phyloP scores from a whole-genome alignment of 2,113 vertebrate species.

The Acrocephalus arundinaceus region DNA sequence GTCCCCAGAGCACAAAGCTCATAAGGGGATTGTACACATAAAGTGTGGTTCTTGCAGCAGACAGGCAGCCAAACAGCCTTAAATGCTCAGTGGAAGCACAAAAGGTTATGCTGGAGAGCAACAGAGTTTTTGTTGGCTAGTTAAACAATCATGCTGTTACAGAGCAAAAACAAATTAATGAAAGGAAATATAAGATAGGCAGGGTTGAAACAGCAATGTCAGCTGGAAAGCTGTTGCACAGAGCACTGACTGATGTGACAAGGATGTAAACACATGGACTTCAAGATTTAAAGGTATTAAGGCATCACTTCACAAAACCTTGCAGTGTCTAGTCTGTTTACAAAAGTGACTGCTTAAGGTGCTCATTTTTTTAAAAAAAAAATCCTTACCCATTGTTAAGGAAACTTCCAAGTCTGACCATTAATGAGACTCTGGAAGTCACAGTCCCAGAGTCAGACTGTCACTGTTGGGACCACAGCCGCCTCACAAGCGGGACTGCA shows the following conservation, averaged over 20 bases:
- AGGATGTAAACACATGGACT: not conserved
- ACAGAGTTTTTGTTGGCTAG: not conserved
- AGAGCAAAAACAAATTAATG: not conserved
- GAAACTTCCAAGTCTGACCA: not conserved
- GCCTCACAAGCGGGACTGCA: accelerated
- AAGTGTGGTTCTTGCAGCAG: not conserved
- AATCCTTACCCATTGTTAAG: not conserved
- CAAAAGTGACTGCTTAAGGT: not conserved
- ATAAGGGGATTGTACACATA: not conserved
- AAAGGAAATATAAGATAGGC: not conserved
- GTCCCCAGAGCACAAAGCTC: not conserved
- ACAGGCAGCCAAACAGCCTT: not conserved
- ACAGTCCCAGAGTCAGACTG: not conserved
- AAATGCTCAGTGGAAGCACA: not conserved
- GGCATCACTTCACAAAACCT: not conserved
- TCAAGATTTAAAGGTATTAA: not conserved
- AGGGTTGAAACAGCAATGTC: not conserved
- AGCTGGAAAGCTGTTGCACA: not conserved
- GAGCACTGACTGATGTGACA: not conserved
- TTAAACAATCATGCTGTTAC: not conserved
- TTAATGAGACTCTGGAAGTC: not conserved
- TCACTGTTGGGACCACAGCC: not conserved
- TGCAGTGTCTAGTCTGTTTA: not conserved
- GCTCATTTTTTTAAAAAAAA: not conserved
- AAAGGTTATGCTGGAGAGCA: not conserved